These are phyloP conservation scores for Myotis yumanensis DNA, from an alignment of 2,113 vertebrate genomes.

Conservation along the genomic window DNA sequence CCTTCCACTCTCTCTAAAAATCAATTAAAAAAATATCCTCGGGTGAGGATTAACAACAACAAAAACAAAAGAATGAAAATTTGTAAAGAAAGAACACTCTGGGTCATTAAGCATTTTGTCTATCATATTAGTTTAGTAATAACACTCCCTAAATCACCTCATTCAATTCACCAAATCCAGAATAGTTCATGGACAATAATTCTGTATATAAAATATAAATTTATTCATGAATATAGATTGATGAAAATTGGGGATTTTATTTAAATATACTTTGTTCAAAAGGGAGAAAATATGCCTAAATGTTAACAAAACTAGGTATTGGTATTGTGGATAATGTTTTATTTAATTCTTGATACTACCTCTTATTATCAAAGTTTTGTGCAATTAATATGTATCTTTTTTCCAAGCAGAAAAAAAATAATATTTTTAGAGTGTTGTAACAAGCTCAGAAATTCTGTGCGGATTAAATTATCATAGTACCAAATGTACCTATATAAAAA, in stretches of 20 bases:
- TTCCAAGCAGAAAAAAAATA: slow-evolving; percentile 6
- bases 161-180: background rate
- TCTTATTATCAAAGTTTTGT: background rate
- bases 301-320: background rate
- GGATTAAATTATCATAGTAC: background rate
- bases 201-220: background rate
- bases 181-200: background rate
- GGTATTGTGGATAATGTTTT: background rate
- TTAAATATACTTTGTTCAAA: slow-evolving; percentile 26
- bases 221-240: background rate
- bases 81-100: background rate
- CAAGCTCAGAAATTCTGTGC: background rate
- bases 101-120: background rate
- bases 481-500: background rate
- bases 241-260: background rate
- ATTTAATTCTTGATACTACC: background rate
- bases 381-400: background rate
- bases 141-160: background rate
- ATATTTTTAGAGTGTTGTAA: background rate
- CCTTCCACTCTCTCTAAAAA: too few species aligned
- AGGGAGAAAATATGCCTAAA: background rate
- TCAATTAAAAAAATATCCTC: too few species aligned
- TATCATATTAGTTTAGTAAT: background rate
- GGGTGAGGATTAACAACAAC: too few species aligned
- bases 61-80: background rate